Evolutionary conservation across 2,797 vertebrate genomes (phyloP).

Genomic region (Lepilemur septentrionalis): DNA sequence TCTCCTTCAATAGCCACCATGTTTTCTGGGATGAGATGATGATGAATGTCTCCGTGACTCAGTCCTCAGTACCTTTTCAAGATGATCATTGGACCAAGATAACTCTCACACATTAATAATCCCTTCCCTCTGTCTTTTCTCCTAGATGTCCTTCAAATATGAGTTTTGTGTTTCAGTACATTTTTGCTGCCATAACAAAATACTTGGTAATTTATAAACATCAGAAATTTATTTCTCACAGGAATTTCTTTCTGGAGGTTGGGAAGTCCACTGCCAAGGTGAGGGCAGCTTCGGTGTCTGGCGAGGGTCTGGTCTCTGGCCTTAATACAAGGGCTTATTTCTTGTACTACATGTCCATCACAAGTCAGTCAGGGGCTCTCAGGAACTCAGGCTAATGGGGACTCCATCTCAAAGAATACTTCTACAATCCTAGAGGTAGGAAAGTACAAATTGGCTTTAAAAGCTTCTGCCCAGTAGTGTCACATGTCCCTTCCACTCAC

Average conservation of each 20-base stretch:
- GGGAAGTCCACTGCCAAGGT: not conserved
- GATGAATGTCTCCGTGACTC: not conserved
- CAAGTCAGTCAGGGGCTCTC: not conserved
- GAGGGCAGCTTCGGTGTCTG: not conserved
- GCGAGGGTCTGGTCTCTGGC: not conserved
- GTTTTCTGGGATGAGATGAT: not conserved
- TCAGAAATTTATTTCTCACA: not conserved
- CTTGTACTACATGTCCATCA: not conserved
- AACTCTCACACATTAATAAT: accelerated
- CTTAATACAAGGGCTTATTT: not conserved
- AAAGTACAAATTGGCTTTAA: not conserved
- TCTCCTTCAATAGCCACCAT: not conserved
- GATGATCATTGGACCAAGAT: not conserved
- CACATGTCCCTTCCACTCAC: not conserved
- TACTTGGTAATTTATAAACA: not conserved
- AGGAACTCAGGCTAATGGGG: not conserved
- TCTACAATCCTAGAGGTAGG: not conserved
- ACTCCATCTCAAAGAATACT: not conserved
- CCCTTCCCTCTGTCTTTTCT: not conserved
- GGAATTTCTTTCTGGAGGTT: not conserved
- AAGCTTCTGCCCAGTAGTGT: not conserved
- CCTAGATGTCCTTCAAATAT: not conserved
- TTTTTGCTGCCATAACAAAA: not conserved
- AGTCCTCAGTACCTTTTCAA: not conserved
- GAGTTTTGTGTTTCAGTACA: not conserved